A percentile compares a stretch with the other conserved stretches of the same genome.
Conservation (phyloP, 2,797 vertebrate species). For the Squalus acanthias region DNA sequence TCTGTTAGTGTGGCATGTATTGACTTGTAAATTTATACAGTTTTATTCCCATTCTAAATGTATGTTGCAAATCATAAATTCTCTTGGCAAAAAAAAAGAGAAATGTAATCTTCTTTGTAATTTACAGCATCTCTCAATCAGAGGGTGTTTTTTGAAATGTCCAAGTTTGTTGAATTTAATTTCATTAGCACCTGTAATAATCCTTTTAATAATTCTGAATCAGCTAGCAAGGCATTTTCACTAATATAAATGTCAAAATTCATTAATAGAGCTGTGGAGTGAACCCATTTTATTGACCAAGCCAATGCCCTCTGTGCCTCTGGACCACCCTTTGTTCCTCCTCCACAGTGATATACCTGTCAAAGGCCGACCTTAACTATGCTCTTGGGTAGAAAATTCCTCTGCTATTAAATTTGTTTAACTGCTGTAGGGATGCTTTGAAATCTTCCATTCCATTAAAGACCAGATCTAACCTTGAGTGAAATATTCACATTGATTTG, state of each 20-base stretch:
- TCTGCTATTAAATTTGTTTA: neutral
- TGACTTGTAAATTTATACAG: neutral
- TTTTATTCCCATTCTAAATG: neutral
- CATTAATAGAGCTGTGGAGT: neutral
- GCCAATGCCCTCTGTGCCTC: neutral
- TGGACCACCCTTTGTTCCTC: neutral
- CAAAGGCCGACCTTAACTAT: neutral
- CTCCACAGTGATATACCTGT: neutral
- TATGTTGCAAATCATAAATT: neutral
- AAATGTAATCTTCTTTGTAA: neutral
- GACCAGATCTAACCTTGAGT: no score
- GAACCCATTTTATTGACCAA: neutral
- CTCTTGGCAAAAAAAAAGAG: neutral
- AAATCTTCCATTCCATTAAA: neutral
- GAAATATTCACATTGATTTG: neutral
- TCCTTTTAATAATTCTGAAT: neutral
- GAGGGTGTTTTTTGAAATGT: neutral
- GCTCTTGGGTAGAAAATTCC: neutral
- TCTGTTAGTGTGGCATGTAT: neutral
- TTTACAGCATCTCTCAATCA: neutral
- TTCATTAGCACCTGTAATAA: neutral
- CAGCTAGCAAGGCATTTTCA: neutral
- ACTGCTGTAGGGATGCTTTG: neutral
- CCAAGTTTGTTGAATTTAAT: neutral
- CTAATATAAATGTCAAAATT: neutral